A percentile compares a stretch with the other conserved stretches of the same genome.
These are phyloP conservation scores for Anthopleura xanthogrammica DNA, from an alignment of 92 coral and sea anemone species.

Conservation along the genomic window DNA sequence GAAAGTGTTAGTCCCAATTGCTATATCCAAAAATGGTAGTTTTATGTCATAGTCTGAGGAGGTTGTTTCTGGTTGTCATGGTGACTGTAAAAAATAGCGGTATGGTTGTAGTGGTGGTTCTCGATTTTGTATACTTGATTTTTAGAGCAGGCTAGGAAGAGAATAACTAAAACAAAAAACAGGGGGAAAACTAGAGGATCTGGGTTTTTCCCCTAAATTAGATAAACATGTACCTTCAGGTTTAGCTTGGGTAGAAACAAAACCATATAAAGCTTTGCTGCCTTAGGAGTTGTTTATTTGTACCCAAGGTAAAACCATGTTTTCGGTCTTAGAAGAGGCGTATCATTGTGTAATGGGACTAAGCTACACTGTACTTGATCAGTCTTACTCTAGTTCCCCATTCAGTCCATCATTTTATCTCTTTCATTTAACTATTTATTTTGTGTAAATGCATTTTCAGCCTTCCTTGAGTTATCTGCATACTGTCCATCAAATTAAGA, in stretches of 20 bases:
- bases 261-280: too few relatives aligned
- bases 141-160: too few relatives aligned
- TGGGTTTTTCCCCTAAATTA: too few relatives aligned
- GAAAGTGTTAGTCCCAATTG: not conserved
- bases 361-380: not conserved
- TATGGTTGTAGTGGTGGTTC: too few relatives aligned
- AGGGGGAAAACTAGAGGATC: too few relatives aligned
- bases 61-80: not conserved
- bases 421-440: not conserved
- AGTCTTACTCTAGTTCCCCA: not conserved
- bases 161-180: too few relatives aligned
- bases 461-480: slow-evolving; percentile 62
- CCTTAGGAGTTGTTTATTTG: not conserved
- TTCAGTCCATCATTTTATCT: not conserved
- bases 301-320: not conserved
- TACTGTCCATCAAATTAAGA: slow-evolving; percentile 65
- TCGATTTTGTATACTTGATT: too few relatives aligned
- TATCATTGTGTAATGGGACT: not conserved
- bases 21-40: not conserved
- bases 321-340: not conserved
- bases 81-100: not conserved
- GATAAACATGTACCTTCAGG: too few relatives aligned
- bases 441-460: slow-evolving; percentile 8
- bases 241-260: too few relatives aligned
- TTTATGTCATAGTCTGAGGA: not conserved